Conservation (phyloP, 2,888 invertebrate genomes). For the Drosophila pullipes region DNA sequence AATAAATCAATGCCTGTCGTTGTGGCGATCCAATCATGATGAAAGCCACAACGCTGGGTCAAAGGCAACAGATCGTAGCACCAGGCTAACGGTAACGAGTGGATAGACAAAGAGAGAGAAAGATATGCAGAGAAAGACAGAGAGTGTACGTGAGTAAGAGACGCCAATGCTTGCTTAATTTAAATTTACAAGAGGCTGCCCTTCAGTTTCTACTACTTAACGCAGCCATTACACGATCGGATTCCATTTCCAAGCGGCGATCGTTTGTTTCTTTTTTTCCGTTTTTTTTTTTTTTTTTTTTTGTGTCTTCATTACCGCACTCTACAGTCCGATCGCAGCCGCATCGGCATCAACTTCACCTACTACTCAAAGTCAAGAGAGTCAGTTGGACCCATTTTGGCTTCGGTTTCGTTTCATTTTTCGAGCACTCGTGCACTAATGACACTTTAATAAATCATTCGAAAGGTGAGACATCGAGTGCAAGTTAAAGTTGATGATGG, state of each 20-base stretch:
- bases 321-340: conserved; percentile 50
- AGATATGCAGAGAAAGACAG: conserved; percentile 19
- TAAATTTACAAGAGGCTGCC: conserved; percentile 75
- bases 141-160: conserved; percentile 1
- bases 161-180: conserved; percentile 67
- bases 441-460: conserved; percentile 84
- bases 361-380: conserved; percentile 63
- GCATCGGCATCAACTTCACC: conserved; percentile 43
- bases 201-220: conserved; percentile 78
- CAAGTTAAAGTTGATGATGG: conserved; percentile 78
- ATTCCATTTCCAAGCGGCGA: conserved; percentile 58
- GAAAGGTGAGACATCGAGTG: conserved; percentile 84
- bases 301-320: conserved; percentile 81
- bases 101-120: conserved; percentile 2
- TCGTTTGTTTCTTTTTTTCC: conserved; percentile 44
- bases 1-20: conserved; percentile 71
- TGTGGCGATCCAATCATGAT: conserved; percentile 63
- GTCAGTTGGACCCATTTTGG: conserved; percentile 46
- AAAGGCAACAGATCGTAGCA: conserved; percentile 71
- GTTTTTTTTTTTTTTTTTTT: conserved; percentile 7
- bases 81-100: conserved; percentile 61
- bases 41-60: conserved; percentile 67
- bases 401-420: conserved; percentile 79
- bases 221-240: conserved; percentile 79
- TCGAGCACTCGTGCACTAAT: conserved; percentile 81